Evolutionary conservation across 2,113 vertebrate genomes (phyloP).

Genomic region (Meles meles): DNA sequence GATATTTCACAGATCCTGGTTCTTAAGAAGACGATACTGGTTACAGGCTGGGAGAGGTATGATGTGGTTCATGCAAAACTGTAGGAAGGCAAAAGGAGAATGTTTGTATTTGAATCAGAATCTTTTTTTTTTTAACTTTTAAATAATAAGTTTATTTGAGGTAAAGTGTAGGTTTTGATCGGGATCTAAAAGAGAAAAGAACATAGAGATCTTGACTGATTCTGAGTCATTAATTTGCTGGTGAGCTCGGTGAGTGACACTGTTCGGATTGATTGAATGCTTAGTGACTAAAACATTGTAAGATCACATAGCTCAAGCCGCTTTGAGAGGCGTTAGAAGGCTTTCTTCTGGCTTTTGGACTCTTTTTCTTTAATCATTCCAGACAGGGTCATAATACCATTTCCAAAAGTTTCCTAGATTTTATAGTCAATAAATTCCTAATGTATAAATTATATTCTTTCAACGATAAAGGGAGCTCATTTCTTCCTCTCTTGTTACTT

Average conservation of each 20-base stretch:
- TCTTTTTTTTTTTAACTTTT: too few species aligned
- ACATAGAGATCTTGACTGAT: not conserved
- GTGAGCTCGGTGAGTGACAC: not conserved
- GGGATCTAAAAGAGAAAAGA: not conserved
- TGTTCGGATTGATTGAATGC: not conserved
- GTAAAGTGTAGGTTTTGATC: too few species aligned
- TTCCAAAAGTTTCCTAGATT: not conserved
- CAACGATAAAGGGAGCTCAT: not conserved
- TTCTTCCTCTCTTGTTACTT: not conserved
- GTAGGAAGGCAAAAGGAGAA: not conserved
- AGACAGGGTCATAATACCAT: not conserved
- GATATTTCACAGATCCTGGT: conserved; percentile 82
- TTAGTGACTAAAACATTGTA: not conserved
- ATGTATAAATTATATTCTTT: not conserved
- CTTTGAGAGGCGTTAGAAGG: not conserved
- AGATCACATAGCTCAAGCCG: not conserved
- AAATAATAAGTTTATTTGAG: too few species aligned
- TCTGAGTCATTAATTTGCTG: conserved; percentile 39
- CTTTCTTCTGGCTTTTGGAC: conserved; percentile 5
- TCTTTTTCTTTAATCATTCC: conserved; percentile 15
- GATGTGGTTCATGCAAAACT: fast-evolving
- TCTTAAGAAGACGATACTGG: conserved; percentile 78
- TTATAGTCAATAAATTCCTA: not conserved
- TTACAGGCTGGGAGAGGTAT: conserved; percentile 81
- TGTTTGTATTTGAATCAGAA: not conserved